Evolutionary conservation across 1,140 invertebrate genomes (phyloP).

Genomic region (Scaptomyza pallida): DNA sequence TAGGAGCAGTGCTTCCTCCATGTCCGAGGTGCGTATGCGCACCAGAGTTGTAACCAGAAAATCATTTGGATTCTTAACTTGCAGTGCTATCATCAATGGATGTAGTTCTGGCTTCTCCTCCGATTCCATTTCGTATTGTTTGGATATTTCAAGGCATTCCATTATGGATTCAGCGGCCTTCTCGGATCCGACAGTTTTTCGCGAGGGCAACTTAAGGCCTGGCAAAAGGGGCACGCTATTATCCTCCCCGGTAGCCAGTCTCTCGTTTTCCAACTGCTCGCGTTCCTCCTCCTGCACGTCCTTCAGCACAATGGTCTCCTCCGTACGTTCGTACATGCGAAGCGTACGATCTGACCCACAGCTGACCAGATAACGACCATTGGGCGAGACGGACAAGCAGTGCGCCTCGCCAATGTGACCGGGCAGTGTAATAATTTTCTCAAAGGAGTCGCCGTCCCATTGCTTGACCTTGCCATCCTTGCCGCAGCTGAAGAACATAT

Average conservation of each 20-base stretch:
- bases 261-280: constrained; percentile 89
- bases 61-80: constrained; percentile 89
- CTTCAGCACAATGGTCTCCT: constrained; percentile 95
- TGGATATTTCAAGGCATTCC: constrained; percentile 93
- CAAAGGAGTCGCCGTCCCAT: constrained; percentile 98
- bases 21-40: constrained; percentile 92
- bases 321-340: constrained; percentile 93
- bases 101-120: constrained; percentile 86
- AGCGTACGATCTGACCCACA: constrained; percentile 95
- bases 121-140: constrained; percentile 87
- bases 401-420: constrained; percentile 91
- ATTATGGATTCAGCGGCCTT: constrained; percentile 94
- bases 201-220: constrained; percentile 92
- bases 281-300: constrained; percentile 95
- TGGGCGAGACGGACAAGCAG: constrained; percentile 90
- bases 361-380: constrained; percentile 91
- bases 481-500: constrained; percentile 96
- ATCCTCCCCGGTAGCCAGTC: constrained; percentile 89
- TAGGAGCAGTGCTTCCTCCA: constrained; percentile 94
- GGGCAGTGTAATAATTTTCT: constrained; percentile 95
- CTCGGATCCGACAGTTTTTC: constrained; percentile 95
- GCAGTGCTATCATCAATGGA: constrained; percentile 91
- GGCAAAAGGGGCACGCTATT: constrained; percentile 88
- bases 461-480: constrained; percentile 97
- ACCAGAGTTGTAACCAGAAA: constrained; percentile 92